Evolutionary conservation across 2,113 vertebrate species (phyloP).

Genomic region (Tringa solitaria): DNA sequence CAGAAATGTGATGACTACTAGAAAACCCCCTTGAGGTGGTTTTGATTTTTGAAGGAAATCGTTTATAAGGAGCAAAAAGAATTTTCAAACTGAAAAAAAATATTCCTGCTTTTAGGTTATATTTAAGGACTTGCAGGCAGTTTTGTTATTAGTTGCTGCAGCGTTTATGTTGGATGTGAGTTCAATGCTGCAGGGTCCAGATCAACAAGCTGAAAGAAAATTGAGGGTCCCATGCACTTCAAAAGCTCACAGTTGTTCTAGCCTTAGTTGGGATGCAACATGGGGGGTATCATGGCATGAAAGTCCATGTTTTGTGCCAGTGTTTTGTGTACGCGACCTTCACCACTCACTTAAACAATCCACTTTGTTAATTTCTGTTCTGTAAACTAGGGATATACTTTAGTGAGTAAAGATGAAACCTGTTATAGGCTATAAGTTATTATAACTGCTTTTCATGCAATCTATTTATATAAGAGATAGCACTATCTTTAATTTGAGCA

Average conservation of each 20-base stretch:
- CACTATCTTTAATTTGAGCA: neutral
- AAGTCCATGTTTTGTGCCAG: neutral
- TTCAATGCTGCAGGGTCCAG: neutral
- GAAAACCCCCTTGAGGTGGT: neutral
- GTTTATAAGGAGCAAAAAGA: neutral
- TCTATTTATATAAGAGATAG: neutral
- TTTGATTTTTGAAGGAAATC: neutral
- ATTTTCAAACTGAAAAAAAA: neutral
- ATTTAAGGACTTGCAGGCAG: neutral
- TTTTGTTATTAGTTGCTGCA: neutral
- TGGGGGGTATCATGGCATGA: fast-evolving
- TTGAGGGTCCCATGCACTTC: neutral
- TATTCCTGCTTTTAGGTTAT: neutral
- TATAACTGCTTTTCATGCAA: neutral
- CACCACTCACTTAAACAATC: no score
- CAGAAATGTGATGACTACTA: neutral
- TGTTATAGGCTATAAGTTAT: neutral
- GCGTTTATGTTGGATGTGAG: neutral
- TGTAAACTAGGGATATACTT: neutral
- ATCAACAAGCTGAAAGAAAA: neutral
- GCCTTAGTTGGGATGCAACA: fast-evolving
- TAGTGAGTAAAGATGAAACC: neutral
- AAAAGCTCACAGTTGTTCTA: neutral
- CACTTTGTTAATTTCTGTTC: neutral
- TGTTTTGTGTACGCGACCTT: neutral